Evolutionary conservation across 2,888 invertebrate species (phyloP).

Genomic region (Drosophila sordidula): DNA sequence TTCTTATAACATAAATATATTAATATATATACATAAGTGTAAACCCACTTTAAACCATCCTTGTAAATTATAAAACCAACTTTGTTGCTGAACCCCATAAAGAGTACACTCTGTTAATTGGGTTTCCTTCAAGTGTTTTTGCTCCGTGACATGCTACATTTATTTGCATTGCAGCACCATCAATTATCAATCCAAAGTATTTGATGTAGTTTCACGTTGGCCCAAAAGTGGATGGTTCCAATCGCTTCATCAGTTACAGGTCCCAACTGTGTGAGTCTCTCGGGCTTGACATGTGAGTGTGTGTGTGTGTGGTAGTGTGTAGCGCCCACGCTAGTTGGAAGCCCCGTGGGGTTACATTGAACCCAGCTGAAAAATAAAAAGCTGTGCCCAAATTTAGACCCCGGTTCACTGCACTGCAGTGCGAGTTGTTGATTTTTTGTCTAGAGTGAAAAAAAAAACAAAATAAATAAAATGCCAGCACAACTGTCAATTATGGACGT

Average conservation of each 20-base stretch:
- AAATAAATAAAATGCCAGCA: slow-evolving; percentile 67
- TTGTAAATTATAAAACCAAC: too few relatives aligned
- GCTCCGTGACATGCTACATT: slow-evolving; percentile 41
- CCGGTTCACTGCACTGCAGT: slow-evolving; percentile 66
- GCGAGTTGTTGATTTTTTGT: slow-evolving; percentile 24
- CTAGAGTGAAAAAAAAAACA: slow-evolving; percentile 45
- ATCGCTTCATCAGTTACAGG: slow-evolving; percentile 39
- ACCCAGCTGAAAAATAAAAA: slow-evolving; percentile 59
- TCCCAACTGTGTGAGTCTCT: slow-evolving; percentile 9
- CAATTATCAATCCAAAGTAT: slow-evolving; percentile 27
- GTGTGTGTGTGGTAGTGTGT: slow-evolving; percentile 16
- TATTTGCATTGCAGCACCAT: slow-evolving; percentile 32
- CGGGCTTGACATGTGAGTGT: slow-evolving; percentile 28
- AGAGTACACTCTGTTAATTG: neutral
- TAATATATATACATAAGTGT: too few relatives aligned
- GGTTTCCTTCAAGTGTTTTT: neutral
- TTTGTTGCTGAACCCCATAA: neutral
- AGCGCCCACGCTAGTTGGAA: slow-evolving; percentile 58
- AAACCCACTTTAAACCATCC: too few relatives aligned
- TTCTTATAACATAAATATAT: too few relatives aligned
- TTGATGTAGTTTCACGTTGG: slow-evolving; percentile 19
- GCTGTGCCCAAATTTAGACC: slow-evolving; percentile 73
- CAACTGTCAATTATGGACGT: slow-evolving; percentile 74
- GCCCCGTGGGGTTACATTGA: slow-evolving; percentile 71
- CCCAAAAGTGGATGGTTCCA: slow-evolving; percentile 12